Evolutionary conservation across 1,140 invertebrate genomes (phyloP), one percentile per base, ranked within the genome.

Genomic region (Archivesica marissinica): DNA sequence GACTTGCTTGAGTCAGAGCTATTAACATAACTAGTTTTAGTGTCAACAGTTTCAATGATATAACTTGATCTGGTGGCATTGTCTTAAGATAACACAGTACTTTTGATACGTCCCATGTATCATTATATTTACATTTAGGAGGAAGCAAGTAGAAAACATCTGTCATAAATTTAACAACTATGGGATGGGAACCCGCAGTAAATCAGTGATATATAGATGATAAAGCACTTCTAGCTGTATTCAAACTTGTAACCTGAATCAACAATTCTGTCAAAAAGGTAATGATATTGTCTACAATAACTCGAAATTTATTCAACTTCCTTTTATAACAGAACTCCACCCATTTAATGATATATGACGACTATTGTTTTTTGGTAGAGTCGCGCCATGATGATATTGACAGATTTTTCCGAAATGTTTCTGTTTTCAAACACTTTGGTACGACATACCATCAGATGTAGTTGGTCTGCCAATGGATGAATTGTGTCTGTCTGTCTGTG

Each of bases 181-280:
- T 4, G 2, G 78, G 86, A 41, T 85, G 76, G 35, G 17, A n/a
- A 17, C 81, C 81, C 15, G 84, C 64, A 39, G 47, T 35, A 78
- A 38, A 61, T 3, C 44, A 52, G 38, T 70, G 44, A 28, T 50
- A 54, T 44, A 76, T 52, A 13, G 59, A 23, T 6, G 79, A 84
- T 20, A 88, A 30, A 20, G 85, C 66, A 44, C 68, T 83, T 35
- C 85, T 75, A 17, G 87, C 78, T 30, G 78, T 82, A 80, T 86
- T 86, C 68, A 68, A 84, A 86, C 35, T 54, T 66, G 17, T 74
- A 64, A 28, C 70, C 77, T 47, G 17, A 13, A 33, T 84, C 6
- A 66, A 38, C 87, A 47, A 88, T 47, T 84, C 44, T 20, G 80
- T 35, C 41, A 88, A 41, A 81, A 87, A 87, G 47, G 85, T 77